Conservation (phyloP, 1,140 invertebrate genomes). For the Hyphantria cunea region DNA sequence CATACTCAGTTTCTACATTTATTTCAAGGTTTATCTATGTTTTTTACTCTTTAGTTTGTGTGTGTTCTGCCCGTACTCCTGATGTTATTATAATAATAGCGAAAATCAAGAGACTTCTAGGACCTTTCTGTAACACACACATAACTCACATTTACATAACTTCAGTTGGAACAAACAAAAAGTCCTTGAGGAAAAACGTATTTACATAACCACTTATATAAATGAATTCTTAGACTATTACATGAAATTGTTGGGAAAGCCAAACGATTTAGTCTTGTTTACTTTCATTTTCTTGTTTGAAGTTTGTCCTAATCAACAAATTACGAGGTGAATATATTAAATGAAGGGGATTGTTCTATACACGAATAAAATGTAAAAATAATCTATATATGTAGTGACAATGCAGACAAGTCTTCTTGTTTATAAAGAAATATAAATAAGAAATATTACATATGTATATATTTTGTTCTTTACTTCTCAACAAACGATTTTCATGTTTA, state of each 20-base stretch:
- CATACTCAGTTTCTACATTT: too few relatives aligned
- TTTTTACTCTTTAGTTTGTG: too few relatives aligned
- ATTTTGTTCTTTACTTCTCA: too few relatives aligned
- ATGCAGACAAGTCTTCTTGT: too few relatives aligned
- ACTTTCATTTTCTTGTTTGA: constrained; percentile 1
- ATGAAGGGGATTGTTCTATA: too few relatives aligned
- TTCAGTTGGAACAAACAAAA: constrained; percentile 1
- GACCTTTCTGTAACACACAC: background rate
- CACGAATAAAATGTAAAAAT: too few relatives aligned
- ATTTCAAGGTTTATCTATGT: too few relatives aligned
- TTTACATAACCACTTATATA: constrained; percentile 17
- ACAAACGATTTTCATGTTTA: too few relatives aligned
- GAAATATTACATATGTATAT: too few relatives aligned
- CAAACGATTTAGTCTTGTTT: background rate
- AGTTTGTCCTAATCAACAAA: background rate
- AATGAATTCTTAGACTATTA: background rate
- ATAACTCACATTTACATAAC: background rate
- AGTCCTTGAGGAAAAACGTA: background rate
- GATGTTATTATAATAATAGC: constrained; percentile 9
- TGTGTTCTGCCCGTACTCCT: background rate
- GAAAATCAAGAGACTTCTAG: background rate
- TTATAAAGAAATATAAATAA: too few relatives aligned
- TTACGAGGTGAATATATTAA: too few relatives aligned
- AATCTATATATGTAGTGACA: too few relatives aligned
- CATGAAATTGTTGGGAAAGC: background rate